Conservation (phyloP, 2,113 vertebrate species). For the Prochilodus magdalenae region DNA sequence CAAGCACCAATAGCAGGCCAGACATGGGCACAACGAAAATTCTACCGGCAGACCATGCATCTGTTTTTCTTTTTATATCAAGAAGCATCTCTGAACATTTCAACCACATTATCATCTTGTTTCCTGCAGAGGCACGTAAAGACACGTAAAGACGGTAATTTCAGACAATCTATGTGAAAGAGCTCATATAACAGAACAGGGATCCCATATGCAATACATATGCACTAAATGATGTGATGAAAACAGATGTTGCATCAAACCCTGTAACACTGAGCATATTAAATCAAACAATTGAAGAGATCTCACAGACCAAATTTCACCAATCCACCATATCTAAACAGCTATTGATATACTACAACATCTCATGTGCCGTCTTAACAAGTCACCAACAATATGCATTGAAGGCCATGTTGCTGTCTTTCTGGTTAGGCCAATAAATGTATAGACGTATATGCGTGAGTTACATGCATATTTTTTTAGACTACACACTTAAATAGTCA, state of each 20-base stretch:
- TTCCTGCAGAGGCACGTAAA: slow-evolving; percentile 28
- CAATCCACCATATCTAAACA: not conserved
- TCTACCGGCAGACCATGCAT: slow-evolving; percentile 69
- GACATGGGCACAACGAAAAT: slow-evolving; percentile 74
- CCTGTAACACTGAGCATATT: not conserved
- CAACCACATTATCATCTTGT: slow-evolving; percentile 70
- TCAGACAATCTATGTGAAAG: not conserved
- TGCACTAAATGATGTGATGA: not conserved
- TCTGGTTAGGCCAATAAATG: not conserved
- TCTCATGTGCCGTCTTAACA: not conserved
- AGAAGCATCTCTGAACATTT: slow-evolving; percentile 70
- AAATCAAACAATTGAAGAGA: not conserved
- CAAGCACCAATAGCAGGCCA: slow-evolving; percentile 82
- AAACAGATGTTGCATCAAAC: not conserved
- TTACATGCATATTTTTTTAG: not conserved
- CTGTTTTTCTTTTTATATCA: slow-evolving; percentile 77
- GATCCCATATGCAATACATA: too few relatives aligned
- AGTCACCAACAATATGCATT: not conserved
- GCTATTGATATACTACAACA: not conserved
- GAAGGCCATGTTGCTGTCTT: not conserved
- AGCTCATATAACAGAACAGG: too few relatives aligned
- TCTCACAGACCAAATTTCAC: not conserved
- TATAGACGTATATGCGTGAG: not conserved
- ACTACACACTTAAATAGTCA: too few relatives aligned
- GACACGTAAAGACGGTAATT: not conserved